Evolutionary conservation across 2,797 vertebrate species (phyloP).

Genomic region (Thunnus albacares): DNA sequence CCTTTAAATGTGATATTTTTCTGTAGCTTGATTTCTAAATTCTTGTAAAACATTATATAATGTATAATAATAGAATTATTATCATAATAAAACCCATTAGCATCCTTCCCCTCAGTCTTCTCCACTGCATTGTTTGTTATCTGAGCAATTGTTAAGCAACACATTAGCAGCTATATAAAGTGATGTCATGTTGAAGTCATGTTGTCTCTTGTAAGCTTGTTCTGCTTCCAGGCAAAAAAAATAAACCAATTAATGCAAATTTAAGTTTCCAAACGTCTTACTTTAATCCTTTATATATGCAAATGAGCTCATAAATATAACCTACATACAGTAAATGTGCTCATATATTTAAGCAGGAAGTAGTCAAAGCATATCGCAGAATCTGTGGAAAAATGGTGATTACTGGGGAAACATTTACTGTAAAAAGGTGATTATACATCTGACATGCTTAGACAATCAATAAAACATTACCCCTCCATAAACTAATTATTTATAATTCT

Average conservation of each 20-base stretch:
- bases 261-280: no score
- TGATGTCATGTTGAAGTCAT: no score
- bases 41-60: no score
- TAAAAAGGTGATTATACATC: constrained; percentile 19
- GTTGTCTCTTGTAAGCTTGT: background rate
- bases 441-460: constrained; percentile 27
- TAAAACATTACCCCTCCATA: constrained; percentile 16
- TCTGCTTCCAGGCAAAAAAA: background rate
- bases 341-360: background rate
- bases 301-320: background rate
- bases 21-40: background rate
- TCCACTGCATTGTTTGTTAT: background rate
- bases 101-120: no score
- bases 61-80: no score
- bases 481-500: constrained; percentile 18
- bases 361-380: background rate
- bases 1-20: background rate
- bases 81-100: no score
- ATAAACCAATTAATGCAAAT: no score
- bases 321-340: background rate
- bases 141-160: no score
- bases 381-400: background rate
- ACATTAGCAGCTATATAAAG: background rate
- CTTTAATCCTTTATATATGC: background rate
- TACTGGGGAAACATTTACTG: background rate